A percentile compares a stretch with the other conserved stretches of the same genome.
phyloP scores from a whole-genome alignment of 1,140 invertebrate genomes.

The Drosophila lowei region DNA sequence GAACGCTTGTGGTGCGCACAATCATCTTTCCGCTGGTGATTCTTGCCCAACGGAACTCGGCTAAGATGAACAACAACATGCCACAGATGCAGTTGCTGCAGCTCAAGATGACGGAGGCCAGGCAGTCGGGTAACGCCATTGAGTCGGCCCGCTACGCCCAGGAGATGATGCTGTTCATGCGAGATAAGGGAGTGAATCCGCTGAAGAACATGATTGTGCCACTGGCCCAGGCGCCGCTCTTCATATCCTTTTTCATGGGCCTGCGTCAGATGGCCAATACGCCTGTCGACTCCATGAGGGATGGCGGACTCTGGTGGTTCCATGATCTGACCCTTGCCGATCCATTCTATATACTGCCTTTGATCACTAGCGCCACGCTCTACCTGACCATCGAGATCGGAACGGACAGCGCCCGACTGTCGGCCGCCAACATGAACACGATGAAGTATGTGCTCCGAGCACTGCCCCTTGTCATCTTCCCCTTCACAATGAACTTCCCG shows the following conservation, averaged over 20 bases:
- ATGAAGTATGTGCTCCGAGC: slow-evolving; percentile 90
- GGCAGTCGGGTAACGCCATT: slow-evolving; percentile 90
- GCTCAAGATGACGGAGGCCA: slow-evolving; percentile 91
- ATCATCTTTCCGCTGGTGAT: slow-evolving; percentile 93
- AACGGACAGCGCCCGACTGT: slow-evolving; percentile 88
- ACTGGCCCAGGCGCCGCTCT: slow-evolving; percentile 93
- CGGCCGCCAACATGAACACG: slow-evolving; percentile 86
- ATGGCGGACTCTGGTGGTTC: slow-evolving; percentile 97
- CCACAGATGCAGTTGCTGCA: slow-evolving; percentile 92
- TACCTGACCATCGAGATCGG: slow-evolving; percentile 92
- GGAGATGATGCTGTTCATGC: slow-evolving; percentile 92
- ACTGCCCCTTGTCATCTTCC: slow-evolving; percentile 92
- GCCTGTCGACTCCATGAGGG: slow-evolving; percentile 93
- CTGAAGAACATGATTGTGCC: slow-evolving; percentile 92
- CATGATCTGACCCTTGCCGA: slow-evolving; percentile 94
- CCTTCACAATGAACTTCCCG: slow-evolving; percentile 95
- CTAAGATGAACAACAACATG: slow-evolving; percentile 91
- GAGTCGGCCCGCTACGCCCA: slow-evolving; percentile 89
- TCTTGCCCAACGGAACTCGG: slow-evolving; percentile 89
- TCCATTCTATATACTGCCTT: slow-evolving; percentile 94
- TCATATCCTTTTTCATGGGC: slow-evolving; percentile 95
- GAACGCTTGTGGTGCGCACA: slow-evolving; percentile 89
- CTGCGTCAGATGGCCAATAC: slow-evolving; percentile 92
- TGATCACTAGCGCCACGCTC: slow-evolving; percentile 92
- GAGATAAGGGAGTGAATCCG: slow-evolving; percentile 91